Evolutionary conservation across 2,113 vertebrate species (phyloP).

Genomic region (Tiliqua scincoides): DNA sequence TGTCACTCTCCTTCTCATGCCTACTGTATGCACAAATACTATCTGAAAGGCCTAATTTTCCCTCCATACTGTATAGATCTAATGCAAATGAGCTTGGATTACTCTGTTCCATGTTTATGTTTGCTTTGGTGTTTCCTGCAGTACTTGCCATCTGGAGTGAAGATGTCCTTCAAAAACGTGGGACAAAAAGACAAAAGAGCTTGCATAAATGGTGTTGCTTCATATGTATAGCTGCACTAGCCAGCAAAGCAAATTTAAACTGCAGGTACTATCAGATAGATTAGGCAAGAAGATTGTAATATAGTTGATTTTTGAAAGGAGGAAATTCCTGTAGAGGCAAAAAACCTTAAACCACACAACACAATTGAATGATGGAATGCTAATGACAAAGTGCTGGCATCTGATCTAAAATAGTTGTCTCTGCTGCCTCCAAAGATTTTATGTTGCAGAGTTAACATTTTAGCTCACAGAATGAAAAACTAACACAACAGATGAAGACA

Average conservation of each 20-base stretch:
- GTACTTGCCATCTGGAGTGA: slow-evolving; percentile 46
- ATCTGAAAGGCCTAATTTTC: too few relatives aligned
- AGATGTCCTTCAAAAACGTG: slow-evolving; percentile 26
- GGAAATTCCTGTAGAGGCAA: not conserved
- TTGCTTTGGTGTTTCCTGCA: slow-evolving; percentile 30
- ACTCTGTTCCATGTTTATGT: slow-evolving; percentile 15
- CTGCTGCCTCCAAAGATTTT: slow-evolving; percentile 38
- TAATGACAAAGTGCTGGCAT: slow-evolving; percentile 29
- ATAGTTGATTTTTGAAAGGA: not conserved
- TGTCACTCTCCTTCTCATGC: too few relatives aligned
- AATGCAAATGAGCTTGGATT: not conserved
- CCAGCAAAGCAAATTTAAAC: not conserved
- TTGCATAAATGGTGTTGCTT: not conserved
- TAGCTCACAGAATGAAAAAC: slow-evolving; percentile 36
- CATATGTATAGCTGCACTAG: not conserved
- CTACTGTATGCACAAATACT: too few relatives aligned
- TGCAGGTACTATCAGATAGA: not conserved
- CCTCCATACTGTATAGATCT: not conserved
- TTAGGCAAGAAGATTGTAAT: not conserved
- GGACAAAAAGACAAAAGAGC: not conserved
- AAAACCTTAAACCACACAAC: not conserved
- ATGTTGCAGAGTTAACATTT: slow-evolving; percentile 40
- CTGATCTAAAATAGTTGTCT: slow-evolving; percentile 46
- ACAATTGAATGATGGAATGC: slow-evolving; percentile 4
- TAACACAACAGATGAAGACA: slow-evolving; percentile 57